Conservation (phyloP, 2,113 vertebrate species). For the Aptenodytes forsteri region DNA sequence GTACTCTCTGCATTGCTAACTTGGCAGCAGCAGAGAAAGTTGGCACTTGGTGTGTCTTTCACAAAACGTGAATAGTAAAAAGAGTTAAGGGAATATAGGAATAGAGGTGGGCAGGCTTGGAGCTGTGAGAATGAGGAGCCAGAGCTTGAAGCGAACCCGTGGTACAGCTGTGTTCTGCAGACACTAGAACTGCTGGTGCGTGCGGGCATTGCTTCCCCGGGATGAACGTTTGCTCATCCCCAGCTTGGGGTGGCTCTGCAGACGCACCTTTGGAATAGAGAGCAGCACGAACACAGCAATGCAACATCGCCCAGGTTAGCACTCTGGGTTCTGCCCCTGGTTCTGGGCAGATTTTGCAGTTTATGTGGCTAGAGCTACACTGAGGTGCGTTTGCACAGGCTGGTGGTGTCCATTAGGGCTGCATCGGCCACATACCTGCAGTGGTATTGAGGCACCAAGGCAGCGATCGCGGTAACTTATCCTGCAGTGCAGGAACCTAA, state of each 20-base stretch:
- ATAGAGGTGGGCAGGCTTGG: not conserved
- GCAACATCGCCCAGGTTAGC: rapidly evolving
- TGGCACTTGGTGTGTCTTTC: not conserved
- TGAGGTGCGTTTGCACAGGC: not conserved
- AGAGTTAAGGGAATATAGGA: not conserved
- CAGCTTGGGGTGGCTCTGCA: not conserved
- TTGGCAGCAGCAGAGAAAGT: not conserved
- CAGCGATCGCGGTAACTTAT: rapidly evolving
- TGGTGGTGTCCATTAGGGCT: not conserved
- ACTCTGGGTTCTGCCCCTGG: not conserved
- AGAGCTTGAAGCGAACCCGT: rapidly evolving
- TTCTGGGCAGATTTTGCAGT: not conserved
- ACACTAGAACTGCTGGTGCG: rapidly evolving
- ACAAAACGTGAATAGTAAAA: not conserved
- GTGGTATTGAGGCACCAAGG: rapidly evolving
- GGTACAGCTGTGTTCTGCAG: not conserved
- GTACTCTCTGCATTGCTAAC: not conserved
- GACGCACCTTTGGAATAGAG: rapidly evolving
- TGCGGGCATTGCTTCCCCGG: rapidly evolving
- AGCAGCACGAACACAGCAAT: rapidly evolving
- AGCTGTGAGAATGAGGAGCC: not conserved
- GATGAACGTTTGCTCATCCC: not conserved
- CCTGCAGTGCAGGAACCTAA: not conserved
- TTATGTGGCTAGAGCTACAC: not conserved
- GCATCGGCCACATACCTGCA: rapidly evolving